Conservation (phyloP, 2,888 invertebrate genomes). For the Hydropsyche betteni region DNA sequence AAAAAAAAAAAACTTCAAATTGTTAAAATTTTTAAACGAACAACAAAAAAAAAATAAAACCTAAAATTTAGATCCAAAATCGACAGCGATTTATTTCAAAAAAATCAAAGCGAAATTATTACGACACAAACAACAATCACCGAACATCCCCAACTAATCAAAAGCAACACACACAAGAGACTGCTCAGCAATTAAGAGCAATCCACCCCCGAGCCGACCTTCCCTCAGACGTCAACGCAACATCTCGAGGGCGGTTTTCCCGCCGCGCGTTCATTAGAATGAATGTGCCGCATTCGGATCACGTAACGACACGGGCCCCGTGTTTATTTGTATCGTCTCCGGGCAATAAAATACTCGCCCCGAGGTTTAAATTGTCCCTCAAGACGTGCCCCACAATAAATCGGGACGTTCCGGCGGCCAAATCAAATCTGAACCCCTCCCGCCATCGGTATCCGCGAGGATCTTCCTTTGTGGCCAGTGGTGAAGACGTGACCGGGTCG, state of each 20-base stretch:
- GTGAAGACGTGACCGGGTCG: too few species aligned
- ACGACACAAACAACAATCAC: too few species aligned
- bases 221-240: background rate
- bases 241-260: background rate
- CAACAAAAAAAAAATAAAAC: too few species aligned
- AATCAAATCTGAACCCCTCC: constrained; percentile 40
- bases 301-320: constrained; percentile 35
- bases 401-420: constrained; percentile 39
- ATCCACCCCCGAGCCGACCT: too few species aligned
- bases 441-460: background rate
- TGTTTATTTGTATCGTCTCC: constrained; percentile 46
- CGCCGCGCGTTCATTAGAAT: constrained; percentile 37
- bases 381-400: constrained; percentile 45
- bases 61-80: too few species aligned
- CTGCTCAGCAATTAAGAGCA: too few species aligned
- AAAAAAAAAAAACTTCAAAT: too few species aligned
- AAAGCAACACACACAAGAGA: too few species aligned
- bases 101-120: too few species aligned
- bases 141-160: too few species aligned
- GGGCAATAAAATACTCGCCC: constrained; percentile 46
- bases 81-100: too few species aligned
- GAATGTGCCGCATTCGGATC: constrained; percentile 40
- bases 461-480: background rate
- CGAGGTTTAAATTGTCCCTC: constrained; percentile 47
- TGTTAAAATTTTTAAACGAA: too few species aligned